A percentile compares a stretch with the other conserved stretches of the same genome.
phyloP scores from a whole-genome alignment of 2,113 vertebrate species.

The Scatophagus argus region DNA sequence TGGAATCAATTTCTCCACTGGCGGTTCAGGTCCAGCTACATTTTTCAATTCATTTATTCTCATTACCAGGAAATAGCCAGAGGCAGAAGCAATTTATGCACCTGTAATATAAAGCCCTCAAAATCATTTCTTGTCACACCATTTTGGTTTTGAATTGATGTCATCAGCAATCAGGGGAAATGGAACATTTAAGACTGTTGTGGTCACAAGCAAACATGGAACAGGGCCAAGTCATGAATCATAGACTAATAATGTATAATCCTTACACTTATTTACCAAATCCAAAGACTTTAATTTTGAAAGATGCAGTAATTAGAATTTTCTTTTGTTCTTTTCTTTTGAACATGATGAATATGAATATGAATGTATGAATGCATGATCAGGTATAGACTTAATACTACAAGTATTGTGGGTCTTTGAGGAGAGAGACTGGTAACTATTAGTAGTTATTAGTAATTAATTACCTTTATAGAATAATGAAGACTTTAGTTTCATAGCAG shows the following conservation, averaged over 20 bases:
- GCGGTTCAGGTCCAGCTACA: slow-evolving; percentile 66
- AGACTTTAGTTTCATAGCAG: too few relatives aligned
- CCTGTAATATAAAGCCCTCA: slow-evolving; percentile 68
- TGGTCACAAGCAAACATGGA: slow-evolving; percentile 46
- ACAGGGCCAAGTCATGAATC: slow-evolving; percentile 18
- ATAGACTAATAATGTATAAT: background rate
- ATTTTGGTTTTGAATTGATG: slow-evolving; percentile 71
- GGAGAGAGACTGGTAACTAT: too few relatives aligned
- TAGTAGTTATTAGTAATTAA: too few relatives aligned
- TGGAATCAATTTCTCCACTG: slow-evolving; percentile 73
- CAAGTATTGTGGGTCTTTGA: background rate
- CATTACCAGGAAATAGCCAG: slow-evolving; percentile 74
- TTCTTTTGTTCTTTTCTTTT: background rate
- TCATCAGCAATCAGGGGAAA: slow-evolving; percentile 57
- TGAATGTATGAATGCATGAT: background rate
- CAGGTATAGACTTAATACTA: background rate
- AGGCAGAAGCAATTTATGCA: slow-evolving; percentile 71
- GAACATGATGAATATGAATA: background rate
- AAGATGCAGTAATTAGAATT: background rate
- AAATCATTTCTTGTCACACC: slow-evolving; percentile 70
- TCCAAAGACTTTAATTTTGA: slow-evolving; percentile 6
- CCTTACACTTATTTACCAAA: slow-evolving; percentile 2
- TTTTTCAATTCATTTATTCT: slow-evolving; percentile 81
- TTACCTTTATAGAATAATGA: too few relatives aligned
- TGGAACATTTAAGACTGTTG: slow-evolving; percentile 37